Evolutionary conservation across 2,888 invertebrate species (phyloP).

Genomic region (Chaetogeoica ovagalla): DNA sequence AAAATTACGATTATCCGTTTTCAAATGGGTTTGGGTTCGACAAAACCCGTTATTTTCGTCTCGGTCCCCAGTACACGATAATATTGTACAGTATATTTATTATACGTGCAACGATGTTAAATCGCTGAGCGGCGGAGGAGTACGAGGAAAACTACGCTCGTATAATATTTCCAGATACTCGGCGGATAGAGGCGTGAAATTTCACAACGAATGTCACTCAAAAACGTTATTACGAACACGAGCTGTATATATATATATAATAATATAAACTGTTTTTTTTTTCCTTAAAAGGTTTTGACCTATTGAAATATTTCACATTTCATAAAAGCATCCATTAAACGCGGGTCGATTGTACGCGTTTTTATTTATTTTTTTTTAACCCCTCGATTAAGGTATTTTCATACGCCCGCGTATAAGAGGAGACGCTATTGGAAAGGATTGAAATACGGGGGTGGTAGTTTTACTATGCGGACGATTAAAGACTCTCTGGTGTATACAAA

Average conservation of each 20-base stretch:
- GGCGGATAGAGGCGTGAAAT: conserved; percentile 14
- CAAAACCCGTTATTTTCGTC: too few species aligned
- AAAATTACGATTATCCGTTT: too few species aligned
- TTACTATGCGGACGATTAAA: not conserved
- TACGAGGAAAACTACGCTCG: not conserved
- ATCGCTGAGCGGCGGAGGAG: conserved; percentile 10
- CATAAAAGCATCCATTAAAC: conserved; percentile 33
- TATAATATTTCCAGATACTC: too few species aligned
- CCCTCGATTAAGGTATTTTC: not conserved
- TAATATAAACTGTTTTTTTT: not conserved
- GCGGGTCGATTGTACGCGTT: conserved; percentile 13
- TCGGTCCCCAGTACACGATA: too few species aligned
- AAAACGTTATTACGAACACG: not conserved
- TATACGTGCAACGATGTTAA: not conserved
- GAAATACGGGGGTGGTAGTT: conserved; percentile 1
- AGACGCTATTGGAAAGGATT: conserved; percentile 35
- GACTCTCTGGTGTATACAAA: too few species aligned
- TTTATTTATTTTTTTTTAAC: conserved; percentile 23
- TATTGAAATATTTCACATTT: conserved; percentile 23
- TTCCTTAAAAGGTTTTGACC: conserved; percentile 41
- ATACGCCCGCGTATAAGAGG: too few species aligned
- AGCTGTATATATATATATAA: too few species aligned
- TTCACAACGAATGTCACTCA: conserved; percentile 44
- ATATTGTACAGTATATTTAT: too few species aligned
- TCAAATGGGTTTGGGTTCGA: too few species aligned